Evolutionary conservation across 2,113 vertebrate genomes (phyloP), one percentile per base, ranked within the genome.

Genomic region (Triplophysa dalaica): DNA sequence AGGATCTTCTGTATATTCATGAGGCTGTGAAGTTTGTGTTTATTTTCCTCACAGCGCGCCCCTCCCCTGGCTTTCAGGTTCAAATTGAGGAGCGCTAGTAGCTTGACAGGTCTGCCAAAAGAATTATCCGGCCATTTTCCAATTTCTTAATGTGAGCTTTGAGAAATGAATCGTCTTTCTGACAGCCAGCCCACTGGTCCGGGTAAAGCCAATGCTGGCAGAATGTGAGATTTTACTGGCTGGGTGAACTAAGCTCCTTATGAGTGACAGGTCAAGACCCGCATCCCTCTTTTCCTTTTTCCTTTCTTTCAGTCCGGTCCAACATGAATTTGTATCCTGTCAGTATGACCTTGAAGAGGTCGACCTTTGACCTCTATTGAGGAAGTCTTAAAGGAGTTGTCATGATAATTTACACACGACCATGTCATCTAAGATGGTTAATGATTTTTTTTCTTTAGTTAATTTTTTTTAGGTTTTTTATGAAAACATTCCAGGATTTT

Each of bases 161-260:
- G 17, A 70, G 78, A 78, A 75, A 75, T 69, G 70, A 82, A 67
- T 75, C 64, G 38, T 70, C 74, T 72, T 72, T 33, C 70, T 77
- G 72, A 82, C 54, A 70, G 81, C 68, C 70, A 60, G 70, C 54
- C 41, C n/a, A 81, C 68, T 79, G 63, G 68, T 79, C 38, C 64
- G 21, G 63, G 41, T 80, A 80, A 75, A 72, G 56, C 54, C n/a
- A 43, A 74, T 58, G 65, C 85, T 82, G 67, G 70, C 74, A 83
- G 62, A 65, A 64, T 75, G 17, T 38, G 43, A 2, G 65, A 60
- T 67, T 69, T 58, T 61, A 52, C 73, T 80, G 76, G 70, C 81
- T 79, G 70, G 74, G 62, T 80, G 83, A 82, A 83, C 79, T 86
- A 76, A 86, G 79, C 70, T 70, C 21, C 48, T 77, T 78, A 43